These are phyloP conservation scores for Saguinus midas DNA, from an alignment of 2,113 vertebrate species.

Conservation along the genomic window DNA sequence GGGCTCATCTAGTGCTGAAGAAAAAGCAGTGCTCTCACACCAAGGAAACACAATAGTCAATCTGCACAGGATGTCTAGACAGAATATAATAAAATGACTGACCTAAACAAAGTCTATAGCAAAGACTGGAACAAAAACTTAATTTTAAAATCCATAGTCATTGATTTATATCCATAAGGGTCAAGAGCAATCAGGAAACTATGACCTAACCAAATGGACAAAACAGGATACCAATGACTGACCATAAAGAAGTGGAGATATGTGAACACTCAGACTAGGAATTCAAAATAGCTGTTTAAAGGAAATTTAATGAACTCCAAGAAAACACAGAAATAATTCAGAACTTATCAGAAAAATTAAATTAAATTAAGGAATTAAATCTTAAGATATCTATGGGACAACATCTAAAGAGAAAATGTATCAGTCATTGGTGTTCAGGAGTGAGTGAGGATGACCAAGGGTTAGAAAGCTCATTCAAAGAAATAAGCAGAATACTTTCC, in stretches of 20 bases:
- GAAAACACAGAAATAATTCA: neutral
- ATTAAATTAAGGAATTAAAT: neutral
- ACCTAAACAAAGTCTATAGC: neutral
- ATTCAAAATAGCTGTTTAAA: neutral
- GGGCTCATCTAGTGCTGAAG: neutral
- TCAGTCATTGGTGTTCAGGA: neutral
- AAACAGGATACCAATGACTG: neutral
- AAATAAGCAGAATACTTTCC: neutral
- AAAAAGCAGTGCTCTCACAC: neutral
- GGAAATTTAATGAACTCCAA: neutral
- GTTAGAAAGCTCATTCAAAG: neutral
- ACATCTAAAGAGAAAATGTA: neutral
- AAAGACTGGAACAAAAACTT: neutral
- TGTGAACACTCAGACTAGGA: neutral
- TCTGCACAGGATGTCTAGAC: neutral
- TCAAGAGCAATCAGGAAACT: neutral
- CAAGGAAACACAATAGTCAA: neutral
- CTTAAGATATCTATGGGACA: neutral
- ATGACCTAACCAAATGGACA: neutral
- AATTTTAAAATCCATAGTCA: neutral
- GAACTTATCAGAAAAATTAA: neutral
- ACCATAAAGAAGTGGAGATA: neutral
- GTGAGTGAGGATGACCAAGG: neutral
- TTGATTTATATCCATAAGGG: neutral
- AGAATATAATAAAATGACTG: neutral